A percentile compares a stretch with the other conserved stretches of the same genome.
Evolutionary conservation across 2,888 invertebrate species (phyloP).

Genomic region (Phalangium opilio): DNA sequence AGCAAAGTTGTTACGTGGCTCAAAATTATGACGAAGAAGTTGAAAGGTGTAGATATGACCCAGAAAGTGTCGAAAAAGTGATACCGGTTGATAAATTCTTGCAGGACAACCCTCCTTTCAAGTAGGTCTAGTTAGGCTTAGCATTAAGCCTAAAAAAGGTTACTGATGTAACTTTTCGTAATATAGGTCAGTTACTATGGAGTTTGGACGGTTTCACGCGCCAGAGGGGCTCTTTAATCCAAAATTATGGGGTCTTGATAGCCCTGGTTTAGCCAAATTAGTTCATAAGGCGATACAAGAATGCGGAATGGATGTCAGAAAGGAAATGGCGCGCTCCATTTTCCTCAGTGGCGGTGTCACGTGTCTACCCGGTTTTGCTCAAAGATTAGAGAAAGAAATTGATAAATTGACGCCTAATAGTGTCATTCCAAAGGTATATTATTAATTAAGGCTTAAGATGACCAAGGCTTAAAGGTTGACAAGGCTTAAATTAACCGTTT

Average conservation of each 20-base stretch:
- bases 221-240: slow-evolving; percentile 41
- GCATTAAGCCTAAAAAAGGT: no score
- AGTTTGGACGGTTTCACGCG: slow-evolving; percentile 33
- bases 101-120: slow-evolving; percentile 22
- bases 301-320: slow-evolving; percentile 42
- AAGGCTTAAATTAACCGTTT: no score
- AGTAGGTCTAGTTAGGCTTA: slow-evolving; percentile 20
- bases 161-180: neutral
- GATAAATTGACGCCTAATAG: slow-evolving; percentile 38
- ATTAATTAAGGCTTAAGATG: no score
- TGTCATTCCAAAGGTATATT: slow-evolving; percentile 35
- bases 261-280: slow-evolving; percentile 39
- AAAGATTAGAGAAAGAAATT: slow-evolving; percentile 39
- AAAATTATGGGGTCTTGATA: slow-evolving; percentile 41
- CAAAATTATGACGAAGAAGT: slow-evolving; percentile 33
- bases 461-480: no score
- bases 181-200: slow-evolving; percentile 21
- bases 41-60: slow-evolving; percentile 28
- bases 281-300: slow-evolving; percentile 40
- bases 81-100: slow-evolving; percentile 23
- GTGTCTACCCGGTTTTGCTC: slow-evolving; percentile 39
- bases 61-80: slow-evolving; percentile 25
- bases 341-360: slow-evolving; percentile 41
- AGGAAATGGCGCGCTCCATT: slow-evolving; percentile 40
- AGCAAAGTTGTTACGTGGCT: slow-evolving; percentile 37